Conservation (phyloP, 2,888 invertebrate genomes). For the Catocala sponsa region DNA sequence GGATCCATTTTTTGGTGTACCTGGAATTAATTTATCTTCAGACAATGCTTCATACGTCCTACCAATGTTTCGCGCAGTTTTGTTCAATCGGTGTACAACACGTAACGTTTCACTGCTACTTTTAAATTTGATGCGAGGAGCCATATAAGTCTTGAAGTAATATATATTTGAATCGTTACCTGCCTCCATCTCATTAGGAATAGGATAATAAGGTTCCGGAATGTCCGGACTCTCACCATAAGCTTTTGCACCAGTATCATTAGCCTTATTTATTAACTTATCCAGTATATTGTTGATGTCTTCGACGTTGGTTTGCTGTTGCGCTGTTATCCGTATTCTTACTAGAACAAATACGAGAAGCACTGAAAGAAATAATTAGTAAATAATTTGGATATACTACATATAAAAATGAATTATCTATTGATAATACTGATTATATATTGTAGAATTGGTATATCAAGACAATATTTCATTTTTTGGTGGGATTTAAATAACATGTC, state of each 20-base stretch:
- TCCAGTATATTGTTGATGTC: slow-evolving; percentile 52
- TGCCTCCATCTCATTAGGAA: slow-evolving; percentile 13
- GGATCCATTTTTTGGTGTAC: slow-evolving; percentile 14
- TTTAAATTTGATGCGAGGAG: slow-evolving; percentile 26
- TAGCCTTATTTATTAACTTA: slow-evolving; percentile 45
- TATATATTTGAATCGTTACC: slow-evolving; percentile 56
- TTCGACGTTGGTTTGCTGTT: slow-evolving; percentile 37
- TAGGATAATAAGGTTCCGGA: slow-evolving; percentile 5
- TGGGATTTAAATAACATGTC: background rate
- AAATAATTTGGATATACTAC: slow-evolving; percentile 3
- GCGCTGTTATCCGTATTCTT: slow-evolving; percentile 12
- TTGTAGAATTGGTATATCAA: slow-evolving; percentile 13
- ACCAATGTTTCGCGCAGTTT: slow-evolving; percentile 14
- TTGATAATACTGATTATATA: background rate
- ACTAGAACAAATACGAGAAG: slow-evolving; percentile 14
- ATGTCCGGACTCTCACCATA: background rate
- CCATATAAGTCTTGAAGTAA: slow-evolving; percentile 43
- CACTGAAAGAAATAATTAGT: slow-evolving; percentile 32
- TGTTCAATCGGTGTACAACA: slow-evolving; percentile 12
- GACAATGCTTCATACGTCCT: slow-evolving; percentile 10
- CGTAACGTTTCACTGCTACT: slow-evolving; percentile 20
- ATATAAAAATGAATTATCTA: background rate
- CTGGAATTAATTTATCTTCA: slow-evolving; percentile 23
- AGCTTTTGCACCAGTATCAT: slow-evolving; percentile 19
- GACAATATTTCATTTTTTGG: background rate